Conservation (phyloP, 2,888 invertebrate genomes). For the Hemicrepidius hirtus region DNA sequence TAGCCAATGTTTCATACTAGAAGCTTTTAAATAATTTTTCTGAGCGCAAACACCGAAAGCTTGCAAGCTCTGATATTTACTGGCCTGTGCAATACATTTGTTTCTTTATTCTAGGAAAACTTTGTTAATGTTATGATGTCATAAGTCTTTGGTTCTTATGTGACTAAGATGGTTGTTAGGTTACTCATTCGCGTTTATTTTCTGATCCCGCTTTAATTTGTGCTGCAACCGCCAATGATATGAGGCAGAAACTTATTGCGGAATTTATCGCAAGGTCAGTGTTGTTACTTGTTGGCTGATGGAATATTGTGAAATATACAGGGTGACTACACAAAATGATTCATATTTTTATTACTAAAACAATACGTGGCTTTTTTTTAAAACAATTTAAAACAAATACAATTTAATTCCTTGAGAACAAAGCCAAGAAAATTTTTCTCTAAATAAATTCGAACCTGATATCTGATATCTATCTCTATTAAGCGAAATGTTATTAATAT, state of each 20-base stretch:
- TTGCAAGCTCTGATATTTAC: constrained; percentile 7
- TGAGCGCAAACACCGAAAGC: not conserved
- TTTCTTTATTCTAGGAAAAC: constrained; percentile 26
- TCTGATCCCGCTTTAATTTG: constrained; percentile 24
- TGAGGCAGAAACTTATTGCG: not conserved
- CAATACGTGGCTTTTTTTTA: not conserved
- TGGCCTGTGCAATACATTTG: constrained; percentile 1
- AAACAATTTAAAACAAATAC: too few relatives aligned
- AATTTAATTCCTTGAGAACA: too few relatives aligned
- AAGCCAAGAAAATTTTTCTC: too few relatives aligned
- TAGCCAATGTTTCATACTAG: not conserved
- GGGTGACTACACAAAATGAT: not conserved
- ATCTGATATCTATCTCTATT: too few relatives aligned
- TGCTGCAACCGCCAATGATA: not conserved
- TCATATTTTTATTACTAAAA: not conserved
- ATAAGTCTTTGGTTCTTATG: constrained; percentile 22
- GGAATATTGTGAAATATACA: constrained; percentile 16
- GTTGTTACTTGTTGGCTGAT: not conserved
- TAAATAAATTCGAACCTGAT: too few relatives aligned
- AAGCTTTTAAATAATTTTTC: not conserved
- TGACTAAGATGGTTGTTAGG: constrained; percentile 20
- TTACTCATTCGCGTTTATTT: constrained; percentile 25
- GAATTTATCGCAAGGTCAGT: constrained; percentile 15
- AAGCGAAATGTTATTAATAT: too few relatives aligned
- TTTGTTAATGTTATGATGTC: constrained; percentile 27